phyloP scores from a whole-genome alignment of 2,797 vertebrate genomes.

The Sarcoramphus papa region DNA sequence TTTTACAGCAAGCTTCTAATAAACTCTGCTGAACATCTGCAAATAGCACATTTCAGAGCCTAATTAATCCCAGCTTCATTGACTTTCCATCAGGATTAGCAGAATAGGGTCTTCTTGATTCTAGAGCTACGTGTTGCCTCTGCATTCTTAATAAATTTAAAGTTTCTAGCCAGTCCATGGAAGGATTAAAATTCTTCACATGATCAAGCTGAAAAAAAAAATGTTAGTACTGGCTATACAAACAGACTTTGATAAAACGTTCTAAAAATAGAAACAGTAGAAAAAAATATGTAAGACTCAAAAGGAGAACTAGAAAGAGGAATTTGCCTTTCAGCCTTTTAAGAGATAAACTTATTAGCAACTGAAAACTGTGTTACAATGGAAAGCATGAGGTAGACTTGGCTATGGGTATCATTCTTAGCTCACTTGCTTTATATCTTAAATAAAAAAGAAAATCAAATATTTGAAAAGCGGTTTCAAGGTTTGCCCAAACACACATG shows the following conservation, averaged over 20 bases:
- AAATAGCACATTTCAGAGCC: neutral
- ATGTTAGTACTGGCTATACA: constrained; percentile 22
- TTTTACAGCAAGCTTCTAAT: neutral
- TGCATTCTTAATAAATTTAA: neutral
- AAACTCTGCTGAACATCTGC: neutral
- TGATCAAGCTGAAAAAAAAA: constrained; percentile 6
- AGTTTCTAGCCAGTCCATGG: neutral
- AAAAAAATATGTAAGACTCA: neutral
- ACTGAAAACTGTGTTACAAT: neutral
- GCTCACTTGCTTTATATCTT: neutral
- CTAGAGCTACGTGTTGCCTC: neutral
- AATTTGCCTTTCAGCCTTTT: constrained; percentile 31
- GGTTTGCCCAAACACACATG: neutral
- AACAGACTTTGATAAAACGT: constrained; percentile 27
- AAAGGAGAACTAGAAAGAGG: neutral
- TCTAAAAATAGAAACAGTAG: constrained; percentile 29
- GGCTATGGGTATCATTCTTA: neutral
- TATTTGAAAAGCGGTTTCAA: neutral
- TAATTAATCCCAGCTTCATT: constrained; percentile 10
- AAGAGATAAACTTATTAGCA: constrained; percentile 1
- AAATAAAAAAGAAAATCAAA: neutral
- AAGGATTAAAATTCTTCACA: constrained; percentile 59
- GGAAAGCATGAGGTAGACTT: neutral
- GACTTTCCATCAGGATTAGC: constrained; percentile 26
- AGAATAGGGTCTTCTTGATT: neutral